phyloP scores from a whole-genome alignment of 2,888 invertebrate species.

The Eilema caniola region DNA sequence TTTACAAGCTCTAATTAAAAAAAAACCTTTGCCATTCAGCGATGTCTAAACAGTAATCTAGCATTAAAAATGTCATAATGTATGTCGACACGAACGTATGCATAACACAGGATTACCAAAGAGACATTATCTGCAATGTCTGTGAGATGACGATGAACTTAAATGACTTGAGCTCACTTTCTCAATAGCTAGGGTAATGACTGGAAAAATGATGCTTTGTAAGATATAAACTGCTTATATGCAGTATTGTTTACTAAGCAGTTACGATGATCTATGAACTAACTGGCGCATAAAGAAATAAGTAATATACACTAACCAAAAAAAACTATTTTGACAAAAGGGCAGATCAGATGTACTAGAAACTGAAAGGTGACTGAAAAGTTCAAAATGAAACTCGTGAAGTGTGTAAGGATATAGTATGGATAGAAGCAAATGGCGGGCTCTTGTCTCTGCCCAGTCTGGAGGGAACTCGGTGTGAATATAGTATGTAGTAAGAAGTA shows the following conservation, averaged over 20 bases:
- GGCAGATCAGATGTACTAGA: too few relatives aligned
- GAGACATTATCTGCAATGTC: constrained; percentile 30
- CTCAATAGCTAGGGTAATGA: constrained; percentile 19
- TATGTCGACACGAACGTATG: constrained; percentile 28
- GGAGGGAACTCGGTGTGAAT: too few relatives aligned
- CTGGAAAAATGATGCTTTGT: constrained; percentile 11
- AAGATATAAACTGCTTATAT: constrained; percentile 2
- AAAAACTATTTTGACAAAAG: too few relatives aligned
- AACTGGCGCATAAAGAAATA: too few relatives aligned
- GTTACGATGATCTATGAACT: too few relatives aligned
- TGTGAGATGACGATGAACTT: constrained; percentile 16
- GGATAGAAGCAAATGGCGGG: too few relatives aligned
- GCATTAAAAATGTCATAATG: constrained; percentile 5
- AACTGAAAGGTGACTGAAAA: too few relatives aligned
- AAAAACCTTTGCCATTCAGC: neutral
- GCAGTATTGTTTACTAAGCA: neutral
- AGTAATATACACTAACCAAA: too few relatives aligned
- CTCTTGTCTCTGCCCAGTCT: too few relatives aligned
- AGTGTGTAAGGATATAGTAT: too few relatives aligned
- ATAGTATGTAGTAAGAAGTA: too few relatives aligned
- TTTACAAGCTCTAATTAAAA: neutral
- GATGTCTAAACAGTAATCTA: constrained; percentile 4
- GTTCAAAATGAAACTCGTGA: too few relatives aligned
- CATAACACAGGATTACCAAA: constrained; percentile 42
- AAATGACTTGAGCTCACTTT: constrained; percentile 12